Conservation (phyloP, 2,113 vertebrate genomes). For the Pseudolaguvia tuberculata region DNA sequence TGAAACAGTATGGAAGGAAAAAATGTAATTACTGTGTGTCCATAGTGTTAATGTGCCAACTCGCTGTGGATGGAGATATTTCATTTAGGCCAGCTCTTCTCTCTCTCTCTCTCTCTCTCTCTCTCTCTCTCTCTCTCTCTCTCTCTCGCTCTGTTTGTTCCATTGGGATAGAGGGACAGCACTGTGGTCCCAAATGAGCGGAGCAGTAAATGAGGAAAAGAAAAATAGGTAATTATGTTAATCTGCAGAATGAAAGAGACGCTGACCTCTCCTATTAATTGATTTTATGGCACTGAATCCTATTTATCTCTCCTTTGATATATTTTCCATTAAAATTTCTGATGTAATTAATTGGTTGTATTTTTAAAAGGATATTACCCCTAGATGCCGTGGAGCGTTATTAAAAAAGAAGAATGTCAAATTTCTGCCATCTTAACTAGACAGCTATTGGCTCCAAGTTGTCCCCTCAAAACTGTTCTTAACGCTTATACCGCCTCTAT, state of each 20-base stretch:
- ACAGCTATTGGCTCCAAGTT: slow-evolving; percentile 62
- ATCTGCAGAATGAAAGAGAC: slow-evolving; percentile 69
- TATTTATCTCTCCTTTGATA: slow-evolving; percentile 61
- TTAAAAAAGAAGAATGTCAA: slow-evolving; percentile 44
- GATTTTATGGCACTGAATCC: slow-evolving; percentile 63
- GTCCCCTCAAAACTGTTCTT: slow-evolving; percentile 70
- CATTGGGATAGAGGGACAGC: slow-evolving; percentile 60
- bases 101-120: slow-evolving; percentile 11
- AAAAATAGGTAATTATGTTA: slow-evolving; percentile 76
- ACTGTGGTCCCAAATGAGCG: slow-evolving; percentile 66
- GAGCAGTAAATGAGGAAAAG: slow-evolving; percentile 69
- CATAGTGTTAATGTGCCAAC: slow-evolving; percentile 34
- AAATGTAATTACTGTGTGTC: slow-evolving; percentile 44
- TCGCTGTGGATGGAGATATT: slow-evolving; percentile 45
- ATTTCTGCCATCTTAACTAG: slow-evolving; percentile 49
- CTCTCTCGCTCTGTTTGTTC: slow-evolving; percentile 49
- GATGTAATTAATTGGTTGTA: slow-evolving; percentile 68
- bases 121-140: slow-evolving; percentile 4
- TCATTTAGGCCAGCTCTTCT: slow-evolving; percentile 45
- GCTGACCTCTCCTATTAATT: slow-evolving; percentile 68
- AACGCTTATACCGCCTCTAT: slow-evolving; percentile 64
- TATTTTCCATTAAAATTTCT: slow-evolving; percentile 59
- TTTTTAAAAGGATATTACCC: slow-evolving; percentile 54
- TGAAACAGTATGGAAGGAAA: slow-evolving; percentile 20
- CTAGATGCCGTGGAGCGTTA: slow-evolving; percentile 46